Base-by-base conservation (phyloP, 1,140 invertebrate species). In the Heliconius melpomene region DNA sequence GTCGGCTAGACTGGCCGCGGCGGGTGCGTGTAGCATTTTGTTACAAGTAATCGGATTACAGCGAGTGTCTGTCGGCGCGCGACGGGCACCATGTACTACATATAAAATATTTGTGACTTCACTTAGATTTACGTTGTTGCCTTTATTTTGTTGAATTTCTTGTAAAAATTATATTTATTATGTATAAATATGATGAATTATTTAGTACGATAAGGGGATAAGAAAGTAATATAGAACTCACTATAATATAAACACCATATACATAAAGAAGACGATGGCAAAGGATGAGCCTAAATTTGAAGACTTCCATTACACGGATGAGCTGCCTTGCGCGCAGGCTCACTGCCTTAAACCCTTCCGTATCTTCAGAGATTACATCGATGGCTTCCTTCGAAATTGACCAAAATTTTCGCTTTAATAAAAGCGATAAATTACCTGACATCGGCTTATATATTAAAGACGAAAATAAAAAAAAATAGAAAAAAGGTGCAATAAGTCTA, bases 21-120 rank as follows among this genome's bases (percentile, higher is more conserved):
- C 82, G 79, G 83, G 85, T 86, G 83, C 86, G 88, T 84, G 85
- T 86, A 90, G 90, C 90, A 90, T 93, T 92, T 91, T 93, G 91
- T 93, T 93, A 91, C 91, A 91, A 85, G 86, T 92, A 93, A 92
- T 90, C 90, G 81, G 90, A 93, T 93, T 93, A 93, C 85, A 79
- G 83, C 84, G 84, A 87, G 86, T 88, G 89, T 87, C 87, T 85
- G 85, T 72, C 86, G 85, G 73, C 86, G 87, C 86, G 84, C 87
- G 87, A 87, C 88, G 89, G 85, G 87, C 84, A 89, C 90, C 85
- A 85, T 82, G 82, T 86, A 66, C 86, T 86, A 88, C 88, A 90
- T 91, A 89, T 86, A 90, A 89, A 93, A 87, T 83, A 83, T 83
- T 84, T 66, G 60, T 29, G 60, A 26, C 26, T 29, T n/a, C n/a